Evolutionary conservation across 2,797 vertebrate genomes (phyloP).

Genomic region (Pelobates cultripes): DNA sequence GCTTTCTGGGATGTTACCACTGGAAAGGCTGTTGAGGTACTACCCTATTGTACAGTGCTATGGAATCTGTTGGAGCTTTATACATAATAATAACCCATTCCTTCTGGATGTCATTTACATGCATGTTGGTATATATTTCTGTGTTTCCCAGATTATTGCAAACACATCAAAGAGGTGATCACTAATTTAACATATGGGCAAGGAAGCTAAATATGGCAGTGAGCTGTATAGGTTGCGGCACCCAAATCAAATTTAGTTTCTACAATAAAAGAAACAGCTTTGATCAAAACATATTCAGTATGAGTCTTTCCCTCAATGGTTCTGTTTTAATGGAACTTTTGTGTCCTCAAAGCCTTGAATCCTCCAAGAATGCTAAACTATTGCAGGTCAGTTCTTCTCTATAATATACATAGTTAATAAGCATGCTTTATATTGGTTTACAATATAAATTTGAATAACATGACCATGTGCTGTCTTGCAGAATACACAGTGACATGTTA

Average conservation of each 20-base stretch:
- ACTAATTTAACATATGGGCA: too few relatives aligned
- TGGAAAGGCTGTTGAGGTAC: too few relatives aligned
- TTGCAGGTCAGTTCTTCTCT: not conserved
- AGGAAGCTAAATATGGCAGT: too few relatives aligned
- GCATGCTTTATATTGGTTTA: slow-evolving; percentile 15
- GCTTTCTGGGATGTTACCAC: too few relatives aligned
- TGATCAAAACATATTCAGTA: not conserved
- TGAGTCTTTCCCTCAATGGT: not conserved
- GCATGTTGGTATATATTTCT: too few relatives aligned
- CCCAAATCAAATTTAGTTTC: not conserved
- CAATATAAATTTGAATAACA: not conserved
- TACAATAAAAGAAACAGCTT: not conserved
- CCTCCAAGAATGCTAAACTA: not conserved
- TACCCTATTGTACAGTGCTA: too few relatives aligned
- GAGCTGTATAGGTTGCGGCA: too few relatives aligned
- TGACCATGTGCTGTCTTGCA: not conserved
- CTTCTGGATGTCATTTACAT: too few relatives aligned
- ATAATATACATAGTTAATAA: not conserved
- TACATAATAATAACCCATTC: too few relatives aligned
- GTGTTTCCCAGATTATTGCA: too few relatives aligned
- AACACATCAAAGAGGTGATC: too few relatives aligned
- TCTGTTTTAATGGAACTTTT: not conserved
- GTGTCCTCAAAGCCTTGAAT: not conserved
- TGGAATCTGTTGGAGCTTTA: too few relatives aligned
- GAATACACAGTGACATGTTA: slow-evolving; percentile 10